Evolutionary conservation across 2,888 invertebrate genomes (phyloP), one percentile per base, ranked within the genome.

Genomic region (Aethes cnicana): DNA sequence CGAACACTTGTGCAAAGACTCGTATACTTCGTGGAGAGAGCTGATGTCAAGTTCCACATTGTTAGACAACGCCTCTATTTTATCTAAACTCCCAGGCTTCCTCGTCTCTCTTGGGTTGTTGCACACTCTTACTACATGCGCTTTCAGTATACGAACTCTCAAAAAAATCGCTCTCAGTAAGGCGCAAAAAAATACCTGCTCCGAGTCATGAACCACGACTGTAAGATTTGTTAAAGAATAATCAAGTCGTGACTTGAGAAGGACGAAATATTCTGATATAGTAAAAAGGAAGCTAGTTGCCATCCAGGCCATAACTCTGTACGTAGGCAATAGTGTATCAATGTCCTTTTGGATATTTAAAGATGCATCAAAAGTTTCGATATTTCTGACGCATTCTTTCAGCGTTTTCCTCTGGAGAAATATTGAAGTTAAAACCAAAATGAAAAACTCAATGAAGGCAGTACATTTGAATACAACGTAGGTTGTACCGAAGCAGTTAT

Each of bases 1-100:
- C 1, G 81, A 69, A 57, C 77, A 81, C 55, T 74, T 73, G 57
- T 84, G 75, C 53, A 85, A 63, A 42, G 72, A 59, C 55, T 82
- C 84, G 56, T 84, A 85, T 6, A 69, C 68, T 55, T 63, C 67
- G 53, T 84, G 81, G 52, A 82, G 59, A 26, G 76, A 68, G 57
- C 57, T 68, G 18, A 77, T 68, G 56, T 79, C 72, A n/a, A 79
- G 64, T 28, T 63, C 54, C 6, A 56, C 59, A 57, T 77, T 79
- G 12, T 74, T 66, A 14, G 74, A 66, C 30, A 83, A 60, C 18
- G 44, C 62, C 63, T 81, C 79, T 17, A 77, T 53, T 62, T 66
- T 62, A 53, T 58, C 60, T 12, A 61, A 43, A 25, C 64, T 63
- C 7, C 54, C 46, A 3, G 7, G 55, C 20, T 49, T 56, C 47